Conservation (phyloP, 2,797 vertebrate species). For the Periparus ater region DNA sequence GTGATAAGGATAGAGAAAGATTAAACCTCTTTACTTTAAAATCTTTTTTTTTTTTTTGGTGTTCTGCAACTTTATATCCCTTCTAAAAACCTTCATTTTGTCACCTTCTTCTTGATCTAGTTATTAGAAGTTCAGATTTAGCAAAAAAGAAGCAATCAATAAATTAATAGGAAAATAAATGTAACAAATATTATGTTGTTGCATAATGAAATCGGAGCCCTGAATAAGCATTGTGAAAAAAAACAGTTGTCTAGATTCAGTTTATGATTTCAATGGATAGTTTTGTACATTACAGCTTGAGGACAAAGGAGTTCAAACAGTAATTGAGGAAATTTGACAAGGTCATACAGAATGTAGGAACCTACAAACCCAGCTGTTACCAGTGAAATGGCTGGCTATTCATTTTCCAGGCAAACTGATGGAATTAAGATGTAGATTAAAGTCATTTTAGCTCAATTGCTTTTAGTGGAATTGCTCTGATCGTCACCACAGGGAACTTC, state of each 20-base stretch:
- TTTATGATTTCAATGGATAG: background rate
- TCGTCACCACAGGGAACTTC: background rate
- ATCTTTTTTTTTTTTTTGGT: rapidly evolving
- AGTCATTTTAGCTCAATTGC: background rate
- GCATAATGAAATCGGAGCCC: background rate
- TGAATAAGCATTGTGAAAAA: background rate
- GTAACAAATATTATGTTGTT: background rate
- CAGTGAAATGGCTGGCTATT: background rate
- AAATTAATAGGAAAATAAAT: background rate
- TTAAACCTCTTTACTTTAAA: background rate
- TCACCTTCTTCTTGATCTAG: background rate
- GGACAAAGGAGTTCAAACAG: background rate
- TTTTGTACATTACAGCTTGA: background rate
- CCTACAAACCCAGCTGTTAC: background rate
- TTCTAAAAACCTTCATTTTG: background rate
- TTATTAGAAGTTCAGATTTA: background rate
- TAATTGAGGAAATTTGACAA: background rate
- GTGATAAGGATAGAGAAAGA: background rate
- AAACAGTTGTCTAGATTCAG: background rate
- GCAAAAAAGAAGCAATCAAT: background rate
- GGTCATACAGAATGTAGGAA: background rate
- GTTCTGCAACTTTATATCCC: background rate
- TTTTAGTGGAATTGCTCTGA: background rate
- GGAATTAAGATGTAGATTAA: conserved; percentile 12
- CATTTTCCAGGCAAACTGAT: background rate